A percentile compares a stretch with the other conserved stretches of the same genome.
phyloP scores from a whole-genome alignment of 2,797 vertebrate species.

The Odontamblyopus lacepedii region DNA sequence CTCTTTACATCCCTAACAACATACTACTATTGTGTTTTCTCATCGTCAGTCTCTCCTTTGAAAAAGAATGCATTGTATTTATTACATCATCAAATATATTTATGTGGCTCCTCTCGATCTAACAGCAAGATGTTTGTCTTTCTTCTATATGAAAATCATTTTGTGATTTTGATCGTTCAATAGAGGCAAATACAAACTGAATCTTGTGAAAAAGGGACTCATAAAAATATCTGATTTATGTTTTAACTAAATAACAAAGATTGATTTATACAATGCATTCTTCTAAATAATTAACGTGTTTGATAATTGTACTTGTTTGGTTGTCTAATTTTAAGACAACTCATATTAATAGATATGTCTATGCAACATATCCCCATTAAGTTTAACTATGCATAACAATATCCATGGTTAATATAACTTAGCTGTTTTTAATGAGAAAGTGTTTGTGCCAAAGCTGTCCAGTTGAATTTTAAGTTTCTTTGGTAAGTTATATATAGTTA shows the following conservation, averaged over 20 bases:
- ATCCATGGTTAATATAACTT: background rate
- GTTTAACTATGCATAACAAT: constrained; percentile 18
- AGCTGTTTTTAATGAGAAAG: background rate
- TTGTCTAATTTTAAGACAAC: background rate
- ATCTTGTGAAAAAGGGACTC: constrained; percentile 60
- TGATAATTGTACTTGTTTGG: background rate
- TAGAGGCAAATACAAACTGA: constrained; percentile 50
- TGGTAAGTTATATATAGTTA: constrained; percentile 62
- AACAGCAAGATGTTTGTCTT: constrained; percentile 58
- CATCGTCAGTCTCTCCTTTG: constrained; percentile 29
- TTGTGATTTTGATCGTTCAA: constrained; percentile 37
- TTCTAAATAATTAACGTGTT: constrained; percentile 12
- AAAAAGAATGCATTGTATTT: constrained; percentile 54
- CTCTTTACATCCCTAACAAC: constrained; percentile 49
- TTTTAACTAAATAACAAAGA: constrained; percentile 22
- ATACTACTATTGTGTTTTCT: constrained; percentile 35
- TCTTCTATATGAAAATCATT: constrained; percentile 55
- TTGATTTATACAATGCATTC: constrained; percentile 63
- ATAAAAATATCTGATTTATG: constrained; percentile 45
- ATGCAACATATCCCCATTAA: constrained; percentile 17
- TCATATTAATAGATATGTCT: constrained; percentile 12
- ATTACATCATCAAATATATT: constrained; percentile 60
- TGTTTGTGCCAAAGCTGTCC: background rate
- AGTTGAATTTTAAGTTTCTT: background rate
- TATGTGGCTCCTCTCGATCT: constrained; percentile 48